Percentiles rank a stretch among this genome's conserved stretches.
phyloP scores from a whole-genome alignment of 1,140 invertebrate species.

The Drosophila rhopaloa region DNA sequence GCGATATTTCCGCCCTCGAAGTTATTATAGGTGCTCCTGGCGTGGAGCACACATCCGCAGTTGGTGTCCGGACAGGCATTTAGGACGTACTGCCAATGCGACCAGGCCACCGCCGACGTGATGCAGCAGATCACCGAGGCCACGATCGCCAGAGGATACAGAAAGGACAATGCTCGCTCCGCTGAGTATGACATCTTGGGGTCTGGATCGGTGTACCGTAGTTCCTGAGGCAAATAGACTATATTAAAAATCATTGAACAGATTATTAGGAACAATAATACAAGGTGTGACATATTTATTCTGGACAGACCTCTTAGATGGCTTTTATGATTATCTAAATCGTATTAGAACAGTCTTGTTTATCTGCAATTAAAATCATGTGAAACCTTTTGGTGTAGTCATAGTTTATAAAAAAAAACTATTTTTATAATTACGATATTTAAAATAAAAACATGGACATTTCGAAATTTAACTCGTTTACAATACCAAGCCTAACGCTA shows the following conservation, averaged over 20 bases:
- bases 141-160: slow-evolving; percentile 86
- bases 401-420: no score
- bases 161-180: slow-evolving; percentile 86
- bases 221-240: not conserved
- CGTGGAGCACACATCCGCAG: slow-evolving; percentile 89
- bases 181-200: slow-evolving; percentile 79
- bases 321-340: no score
- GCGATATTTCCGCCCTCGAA: slow-evolving; percentile 89
- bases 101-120: slow-evolving; percentile 87
- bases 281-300: no score
- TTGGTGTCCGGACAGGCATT: slow-evolving; percentile 87
- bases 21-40: slow-evolving; percentile 86
- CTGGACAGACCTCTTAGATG: no score
- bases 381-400: no score
- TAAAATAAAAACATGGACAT: no score
- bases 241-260: not conserved
- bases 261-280: no score
- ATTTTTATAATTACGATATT: no score
- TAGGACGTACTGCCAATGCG: slow-evolving; percentile 88
- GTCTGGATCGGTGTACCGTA: not conserved
- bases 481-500: no score
- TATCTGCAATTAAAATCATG: no score
- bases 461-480: no score
- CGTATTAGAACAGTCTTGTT: no score
- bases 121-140: slow-evolving; percentile 86